Base-by-base conservation (phyloP, 2,113 vertebrate species). In the Oncorhynchus masou region DNA sequence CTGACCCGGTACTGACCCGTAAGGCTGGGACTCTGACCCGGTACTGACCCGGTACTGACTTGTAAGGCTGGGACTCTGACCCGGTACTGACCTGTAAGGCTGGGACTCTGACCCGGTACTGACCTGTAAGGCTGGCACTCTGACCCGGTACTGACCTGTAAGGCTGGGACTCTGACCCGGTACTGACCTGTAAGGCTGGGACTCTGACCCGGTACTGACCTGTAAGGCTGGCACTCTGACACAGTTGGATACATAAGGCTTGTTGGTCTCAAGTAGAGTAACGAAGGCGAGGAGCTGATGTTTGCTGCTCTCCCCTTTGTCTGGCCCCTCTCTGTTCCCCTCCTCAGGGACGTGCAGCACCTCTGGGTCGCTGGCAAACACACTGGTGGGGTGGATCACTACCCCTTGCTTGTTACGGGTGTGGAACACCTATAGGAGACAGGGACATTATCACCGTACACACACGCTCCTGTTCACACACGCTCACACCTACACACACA, bases 201-300 rank as follows among this genome's bases (percentile, higher is more conserved):
- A 95, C 76, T 0, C 96, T 90, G 11, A 96, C 83, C 0, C 95
- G 96, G 93, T 96, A 49, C 48, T 12, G 48, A 49, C 48, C 48
- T 15, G 48, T 2, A 49, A 2, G 48, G 48, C 48, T 49, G 12
- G 3, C 2, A 49, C 48, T 49, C 7, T 48, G 48, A 49, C 84
- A 0, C 96, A 96, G 93, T 96, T 98, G 29, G 96, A 93, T 83
- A 99, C 79, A 88, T 96, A 98, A 0, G 95, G 95, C 22, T 94
- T 98, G 91, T 92, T 96, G 85, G 97, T 99, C 91, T 99, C 97
- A 83, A 99, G 84, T 77, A 99, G 90, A 2, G 96, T 97, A 75
- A 97, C 95, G 0, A 96, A 99, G 79, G 94, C 88, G 0, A 99
- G 89, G 69, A 99, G 91, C 90, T 97, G 96, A 86, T 97, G 96